Evolutionary conservation across 2,113 vertebrate species (phyloP), one percentile per base, ranked within the genome.

Genomic region (Electrona antarctica): DNA sequence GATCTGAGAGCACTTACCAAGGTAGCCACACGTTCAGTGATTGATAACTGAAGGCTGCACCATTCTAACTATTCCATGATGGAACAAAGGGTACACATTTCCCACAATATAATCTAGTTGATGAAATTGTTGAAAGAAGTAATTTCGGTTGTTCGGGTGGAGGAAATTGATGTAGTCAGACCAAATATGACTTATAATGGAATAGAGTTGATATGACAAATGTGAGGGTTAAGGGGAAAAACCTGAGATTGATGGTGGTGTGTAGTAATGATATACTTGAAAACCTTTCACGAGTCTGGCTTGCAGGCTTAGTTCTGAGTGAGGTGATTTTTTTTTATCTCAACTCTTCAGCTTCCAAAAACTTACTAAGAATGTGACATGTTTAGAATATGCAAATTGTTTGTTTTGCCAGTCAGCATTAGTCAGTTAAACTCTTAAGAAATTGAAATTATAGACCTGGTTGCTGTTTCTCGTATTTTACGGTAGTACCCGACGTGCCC

Each of bases 11-110:
- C 70, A 70, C 61, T 41, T 29, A 66, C 78, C 73, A 79, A 74
- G 67, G 57, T 73, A 71, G n/a, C 64, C 71, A 60, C 62, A 58
- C 67, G 61, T 83, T 58, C 12, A 10, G 62, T 93, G 89, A 93
- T 88, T 91, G 90, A 93, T 93, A 77, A 89, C 74, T 62, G 59
- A 88, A 89, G 76, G 71, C 69, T 80, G 56, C 56, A 82, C 74
- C 80, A 68, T 69, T 51, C 15, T 63, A 48, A 60, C 7, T 52
- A 29, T 64, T n/a, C 13, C 64, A 47, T 15, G 29, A 47, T 15
- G 29, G 64, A 82, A 66, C 49, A 83, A 81, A 48, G 52, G 54
- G 57, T 69, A 63, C 56, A 55, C 45, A 64, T 66, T 77, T 85
- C 45, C 55, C 29, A 59, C 46, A 73, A 71, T 77, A 71, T 82